Base-by-base conservation (phyloP, 37 sponge, comb jelly and placozoan species). In the Aphrocallistes beatrix region DNA sequence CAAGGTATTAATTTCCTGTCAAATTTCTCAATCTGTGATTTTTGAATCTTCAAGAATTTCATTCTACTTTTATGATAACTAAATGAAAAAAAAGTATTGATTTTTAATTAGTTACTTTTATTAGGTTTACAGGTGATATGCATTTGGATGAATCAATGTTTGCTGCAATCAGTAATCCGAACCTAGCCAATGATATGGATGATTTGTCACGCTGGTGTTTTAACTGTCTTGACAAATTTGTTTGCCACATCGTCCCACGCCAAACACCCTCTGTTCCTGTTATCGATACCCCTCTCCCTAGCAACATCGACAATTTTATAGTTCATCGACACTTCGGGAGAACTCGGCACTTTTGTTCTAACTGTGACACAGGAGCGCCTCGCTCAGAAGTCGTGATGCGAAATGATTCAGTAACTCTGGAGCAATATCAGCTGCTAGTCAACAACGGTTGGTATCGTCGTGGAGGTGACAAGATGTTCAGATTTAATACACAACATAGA, bases 381-480 rank as follows among this genome's bases (percentile, higher is more conserved):
- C 91, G 92, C 0, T 88, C 89, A 6, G 92, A 91, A 83, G 51
- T 96, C 38, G 92, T 96, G 19, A 88, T 91, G 23, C 88, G 94
- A 17, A 86, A 88, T 1, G 89, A 89, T 37, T 83, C 87, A 86
- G 75, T 96, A 84, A 85, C 92, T 0, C 92, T 88, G 0, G 39
- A 83, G 1, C 94, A 92, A 51, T 96, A 93, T 51, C 94, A 96
- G 87, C 34, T 81, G 1, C 88, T 96, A 0, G 85, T 91, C 39
- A 85, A 90, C 82, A 83, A 86, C 38, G 96, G 96, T n/a, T 93
- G 96, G 96, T 96, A 93, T 37, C 82, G 96, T 0, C 82, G 96
- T 82, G 96, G 96, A 28, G 96, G 91, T 6, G 91, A 91, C 6
- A 93, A 96, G 88, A 88, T 96, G 92, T 96, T 92, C 51, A 86